Evolutionary conservation across 2,888 invertebrate species (phyloP).

Genomic region (Dione vanillae): DNA sequence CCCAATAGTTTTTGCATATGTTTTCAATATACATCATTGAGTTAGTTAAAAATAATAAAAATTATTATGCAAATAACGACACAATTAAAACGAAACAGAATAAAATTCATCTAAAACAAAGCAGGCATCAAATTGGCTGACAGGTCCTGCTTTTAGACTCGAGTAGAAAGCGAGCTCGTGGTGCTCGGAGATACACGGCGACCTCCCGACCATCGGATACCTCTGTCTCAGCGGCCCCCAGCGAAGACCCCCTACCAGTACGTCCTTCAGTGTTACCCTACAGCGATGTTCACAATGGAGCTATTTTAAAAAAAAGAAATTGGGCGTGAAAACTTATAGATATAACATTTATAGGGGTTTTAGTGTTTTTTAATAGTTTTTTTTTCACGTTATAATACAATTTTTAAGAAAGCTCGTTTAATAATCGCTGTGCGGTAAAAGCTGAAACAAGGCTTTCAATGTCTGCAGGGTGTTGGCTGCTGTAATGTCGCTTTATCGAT

Average conservation of each 20-base stretch:
- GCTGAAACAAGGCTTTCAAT: constrained; percentile 75
- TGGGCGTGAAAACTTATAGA: background rate
- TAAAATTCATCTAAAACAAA: constrained; percentile 37
- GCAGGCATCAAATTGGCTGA: constrained; percentile 67
- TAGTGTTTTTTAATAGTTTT: too few species aligned
- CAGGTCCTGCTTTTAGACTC: constrained; percentile 83
- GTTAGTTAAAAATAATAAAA: background rate
- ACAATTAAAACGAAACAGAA: constrained; percentile 50
- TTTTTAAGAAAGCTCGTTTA: constrained; percentile 35
- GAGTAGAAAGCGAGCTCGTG: constrained; percentile 77
- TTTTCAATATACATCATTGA: background rate
- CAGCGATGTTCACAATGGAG: constrained; percentile 61
- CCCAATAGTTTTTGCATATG: background rate
- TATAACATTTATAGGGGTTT: background rate
- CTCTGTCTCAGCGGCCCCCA: constrained; percentile 78
- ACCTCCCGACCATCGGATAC: constrained; percentile 80
- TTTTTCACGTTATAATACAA: background rate
- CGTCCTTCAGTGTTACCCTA: constrained; percentile 72
- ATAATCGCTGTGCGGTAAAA: constrained; percentile 74
- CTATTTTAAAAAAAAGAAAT: background rate
- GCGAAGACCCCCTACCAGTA: constrained; percentile 82
- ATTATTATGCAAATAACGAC: constrained; percentile 39
- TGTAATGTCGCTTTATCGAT: constrained; percentile 57
- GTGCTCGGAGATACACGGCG: constrained; percentile 74
- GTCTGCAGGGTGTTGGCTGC: constrained; percentile 84